Base-by-base conservation (phyloP, 1,140 invertebrate genomes). In the Drosophila mauritiana region DNA sequence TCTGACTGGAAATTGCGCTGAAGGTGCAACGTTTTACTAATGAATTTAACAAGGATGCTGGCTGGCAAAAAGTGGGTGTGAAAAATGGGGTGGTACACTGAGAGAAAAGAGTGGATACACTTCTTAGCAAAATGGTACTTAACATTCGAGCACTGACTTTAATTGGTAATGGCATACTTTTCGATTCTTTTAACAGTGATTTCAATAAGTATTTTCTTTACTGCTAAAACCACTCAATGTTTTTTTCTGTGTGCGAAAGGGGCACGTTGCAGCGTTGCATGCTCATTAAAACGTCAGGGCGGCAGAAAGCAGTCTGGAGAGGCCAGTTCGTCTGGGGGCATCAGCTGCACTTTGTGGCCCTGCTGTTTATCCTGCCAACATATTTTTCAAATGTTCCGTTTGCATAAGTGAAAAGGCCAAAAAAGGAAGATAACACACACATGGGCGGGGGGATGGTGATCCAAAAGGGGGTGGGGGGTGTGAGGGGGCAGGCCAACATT, bases 1-100 rank as follows among this genome's bases (percentile, higher is more conserved):
- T 54, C 25, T 42, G 31, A 31, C 53, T 49, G 15, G 15, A 53
- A 39, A 55, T 73, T 69, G 62, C 72, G 75, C 73, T 80, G 84
- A 89, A 76, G 84, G 84, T 89, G 84, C 84, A 89, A 89, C 80
- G 85, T 78, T 86, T 89, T 84, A 78, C 84, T 89, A 89, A 89
- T 89, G 84, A 89, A 89, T 89, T 89, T 89, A 86, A 89, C 84
- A 89, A 89, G 84, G 84, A 68, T 68, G 61, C 64, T 68, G 64
- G 64, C 31, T n/a, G 11, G 17, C 54, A 20, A 42, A 57, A 34
- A 40, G 37, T 22, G 52, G 37, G 39, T 45, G 64, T 48, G 13
- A 65, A 48, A 40, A 17, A n/a, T 49, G 59, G 31, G 58, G 43
- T 20, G 27, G 8, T 43, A 37, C 59, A 68, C 59, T 52, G 46